phyloP scores from a whole-genome alignment of 2,113 vertebrate genomes.

The Elephas maximus region DNA sequence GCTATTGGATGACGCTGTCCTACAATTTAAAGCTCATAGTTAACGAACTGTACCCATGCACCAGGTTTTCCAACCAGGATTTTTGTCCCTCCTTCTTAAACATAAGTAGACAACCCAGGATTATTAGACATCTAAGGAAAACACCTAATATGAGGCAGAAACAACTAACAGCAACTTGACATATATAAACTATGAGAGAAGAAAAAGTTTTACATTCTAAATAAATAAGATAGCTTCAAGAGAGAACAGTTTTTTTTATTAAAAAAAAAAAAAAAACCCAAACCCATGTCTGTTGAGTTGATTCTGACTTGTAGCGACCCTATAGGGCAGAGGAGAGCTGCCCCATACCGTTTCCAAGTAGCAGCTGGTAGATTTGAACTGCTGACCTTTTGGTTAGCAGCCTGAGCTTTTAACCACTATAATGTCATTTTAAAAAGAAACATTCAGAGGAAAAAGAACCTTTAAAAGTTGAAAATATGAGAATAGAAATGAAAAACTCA shows the following conservation, averaged over 20 bases:
- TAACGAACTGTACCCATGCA: neutral
- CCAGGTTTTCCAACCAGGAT: neutral
- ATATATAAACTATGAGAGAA: neutral
- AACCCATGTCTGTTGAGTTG: no score
- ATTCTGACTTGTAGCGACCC: no score
- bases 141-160: neutral
- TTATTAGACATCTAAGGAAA: conserved; percentile 51
- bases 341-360: no score
- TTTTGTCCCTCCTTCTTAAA: conserved; percentile 51
- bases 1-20: neutral
- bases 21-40: neutral
- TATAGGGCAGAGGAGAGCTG: no score
- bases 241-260: neutral
- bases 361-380: no score
- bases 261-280: no score
- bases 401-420: no score
- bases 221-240: neutral
- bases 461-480: conserved; percentile 39
- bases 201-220: neutral
- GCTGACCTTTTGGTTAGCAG: no score
- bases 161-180: neutral
- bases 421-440: conserved; percentile 48
- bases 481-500: conserved; percentile 35
- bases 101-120: neutral
- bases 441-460: conserved; percentile 36